Evolutionary conservation across 2,888 invertebrate species (phyloP).

Genomic region (Cyclophora punctaria): DNA sequence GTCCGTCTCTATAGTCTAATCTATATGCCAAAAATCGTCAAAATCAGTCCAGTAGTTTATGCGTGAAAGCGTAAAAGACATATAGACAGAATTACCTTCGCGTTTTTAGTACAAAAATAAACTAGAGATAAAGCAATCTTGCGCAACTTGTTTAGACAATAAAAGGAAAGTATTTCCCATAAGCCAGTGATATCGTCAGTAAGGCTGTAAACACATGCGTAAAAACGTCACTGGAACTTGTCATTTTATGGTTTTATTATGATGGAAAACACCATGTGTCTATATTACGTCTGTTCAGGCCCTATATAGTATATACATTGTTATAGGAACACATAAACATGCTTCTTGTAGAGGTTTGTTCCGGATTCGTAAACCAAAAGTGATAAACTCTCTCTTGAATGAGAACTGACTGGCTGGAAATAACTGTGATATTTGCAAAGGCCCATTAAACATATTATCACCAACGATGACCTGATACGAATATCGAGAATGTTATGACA

Average conservation of each 20-base stretch:
- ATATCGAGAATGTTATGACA: too few relatives aligned
- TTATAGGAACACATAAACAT: slow-evolving; percentile 9
- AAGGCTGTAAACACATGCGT: slow-evolving; percentile 31
- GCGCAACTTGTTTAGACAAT: slow-evolving; percentile 11
- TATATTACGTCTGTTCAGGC: too few relatives aligned
- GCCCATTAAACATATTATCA: too few relatives aligned
- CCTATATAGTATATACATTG: neutral
- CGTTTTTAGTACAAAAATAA: too few relatives aligned
- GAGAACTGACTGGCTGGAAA: neutral
- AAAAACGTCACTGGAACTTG: slow-evolving; percentile 30
- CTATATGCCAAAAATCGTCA: too few relatives aligned
- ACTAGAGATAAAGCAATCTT: too few relatives aligned
- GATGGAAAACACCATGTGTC: slow-evolving; percentile 10
- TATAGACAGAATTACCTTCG: too few relatives aligned
- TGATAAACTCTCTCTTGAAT: slow-evolving; percentile 1
- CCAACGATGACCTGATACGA: too few relatives aligned
- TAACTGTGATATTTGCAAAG: too few relatives aligned
- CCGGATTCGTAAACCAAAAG: slow-evolving; percentile 19
- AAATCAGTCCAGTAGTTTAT: too few relatives aligned
- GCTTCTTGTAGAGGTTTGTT: slow-evolving; percentile 31
- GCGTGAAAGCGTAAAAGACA: too few relatives aligned
- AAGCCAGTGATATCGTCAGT: slow-evolving; percentile 34
- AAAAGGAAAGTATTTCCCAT: slow-evolving; percentile 19
- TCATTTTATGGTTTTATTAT: slow-evolving; percentile 34
- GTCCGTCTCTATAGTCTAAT: too few relatives aligned